Conservation (phyloP, 2,797 vertebrate genomes). For the Lerista edwardsae region DNA sequence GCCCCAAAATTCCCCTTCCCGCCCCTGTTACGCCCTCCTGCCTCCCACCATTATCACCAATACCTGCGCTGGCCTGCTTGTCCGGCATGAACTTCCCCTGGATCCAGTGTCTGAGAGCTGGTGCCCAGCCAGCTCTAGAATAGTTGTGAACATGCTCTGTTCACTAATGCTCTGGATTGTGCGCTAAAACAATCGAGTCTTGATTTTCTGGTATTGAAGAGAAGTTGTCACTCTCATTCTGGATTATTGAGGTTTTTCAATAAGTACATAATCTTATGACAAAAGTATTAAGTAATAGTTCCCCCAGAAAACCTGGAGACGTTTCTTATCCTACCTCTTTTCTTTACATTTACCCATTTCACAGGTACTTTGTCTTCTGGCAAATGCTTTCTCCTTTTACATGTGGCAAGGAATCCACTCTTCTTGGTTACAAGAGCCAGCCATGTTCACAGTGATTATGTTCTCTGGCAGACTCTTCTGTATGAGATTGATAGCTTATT, state of each 20-base stretch:
- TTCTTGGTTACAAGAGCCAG: conserved; percentile 40
- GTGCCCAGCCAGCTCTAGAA: no score
- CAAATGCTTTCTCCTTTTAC: conserved; percentile 19
- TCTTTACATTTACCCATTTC: background rate
- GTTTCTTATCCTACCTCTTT: conserved; percentile 14
- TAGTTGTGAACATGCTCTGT: no score
- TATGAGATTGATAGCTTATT: conserved; percentile 64
- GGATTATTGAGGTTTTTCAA: background rate
- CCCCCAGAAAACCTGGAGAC: conserved; percentile 8
- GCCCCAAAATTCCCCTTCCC: no score
- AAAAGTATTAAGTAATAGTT: background rate
- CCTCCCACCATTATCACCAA: no score
- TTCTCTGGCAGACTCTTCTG: conserved; percentile 53
- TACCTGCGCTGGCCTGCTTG: no score
- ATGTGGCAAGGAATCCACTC: conserved; percentile 2
- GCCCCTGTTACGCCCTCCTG: no score
- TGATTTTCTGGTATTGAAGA: background rate
- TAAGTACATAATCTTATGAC: background rate
- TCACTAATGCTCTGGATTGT: no score
- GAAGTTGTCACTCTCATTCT: background rate
- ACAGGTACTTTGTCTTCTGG: conserved; percentile 27
- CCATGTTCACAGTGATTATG: background rate
- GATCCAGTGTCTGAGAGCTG: no score
- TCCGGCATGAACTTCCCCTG: no score
- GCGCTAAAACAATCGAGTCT: no score